These are phyloP conservation scores for Spisula subtruncata DNA, from an alignment of 2,888 invertebrate genomes.

Conservation along the genomic window DNA sequence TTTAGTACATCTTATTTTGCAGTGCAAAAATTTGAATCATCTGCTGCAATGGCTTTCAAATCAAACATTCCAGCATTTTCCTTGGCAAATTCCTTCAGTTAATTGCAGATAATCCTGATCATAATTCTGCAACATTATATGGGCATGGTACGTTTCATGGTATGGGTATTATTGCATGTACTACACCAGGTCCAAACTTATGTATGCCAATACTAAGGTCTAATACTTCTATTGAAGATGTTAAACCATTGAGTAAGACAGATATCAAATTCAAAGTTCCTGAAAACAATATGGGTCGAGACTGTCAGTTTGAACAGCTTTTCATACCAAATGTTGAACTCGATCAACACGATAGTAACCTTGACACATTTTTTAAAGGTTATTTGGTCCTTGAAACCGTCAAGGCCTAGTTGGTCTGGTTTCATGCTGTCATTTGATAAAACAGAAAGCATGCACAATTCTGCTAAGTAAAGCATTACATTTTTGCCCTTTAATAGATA, in stretches of 20 bases:
- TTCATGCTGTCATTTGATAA: slow-evolving; percentile 54
- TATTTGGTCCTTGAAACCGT: slow-evolving; percentile 30
- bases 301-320: background rate
- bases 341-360: background rate
- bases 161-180: slow-evolving; percentile 66
- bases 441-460: background rate
- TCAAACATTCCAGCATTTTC: slow-evolving; percentile 48
- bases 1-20: slow-evolving; percentile 72
- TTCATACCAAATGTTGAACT: no score
- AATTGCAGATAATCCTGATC: slow-evolving; percentile 80
- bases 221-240: slow-evolving; percentile 2
- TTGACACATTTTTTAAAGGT: slow-evolving; percentile 60
- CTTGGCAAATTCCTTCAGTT: slow-evolving; percentile 70
- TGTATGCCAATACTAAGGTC: slow-evolving; percentile 37
- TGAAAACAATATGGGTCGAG: background rate
- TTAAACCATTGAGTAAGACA: slow-evolving; percentile 40
- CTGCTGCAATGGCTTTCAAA: slow-evolving; percentile 51
- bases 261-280: slow-evolving; percentile 34
- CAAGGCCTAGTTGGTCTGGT: slow-evolving; percentile 62
- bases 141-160: slow-evolving; percentile 72
- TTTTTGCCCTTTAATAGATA: slow-evolving; percentile 75
- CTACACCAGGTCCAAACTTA: slow-evolving; percentile 48
- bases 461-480: slow-evolving; percentile 19
- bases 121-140: slow-evolving; percentile 75
- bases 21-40: slow-evolving; percentile 61